Evolutionary conservation across 2,113 vertebrate species (phyloP), one percentile per base, ranked within the genome.

Genomic region (Ciconia boyciana): DNA sequence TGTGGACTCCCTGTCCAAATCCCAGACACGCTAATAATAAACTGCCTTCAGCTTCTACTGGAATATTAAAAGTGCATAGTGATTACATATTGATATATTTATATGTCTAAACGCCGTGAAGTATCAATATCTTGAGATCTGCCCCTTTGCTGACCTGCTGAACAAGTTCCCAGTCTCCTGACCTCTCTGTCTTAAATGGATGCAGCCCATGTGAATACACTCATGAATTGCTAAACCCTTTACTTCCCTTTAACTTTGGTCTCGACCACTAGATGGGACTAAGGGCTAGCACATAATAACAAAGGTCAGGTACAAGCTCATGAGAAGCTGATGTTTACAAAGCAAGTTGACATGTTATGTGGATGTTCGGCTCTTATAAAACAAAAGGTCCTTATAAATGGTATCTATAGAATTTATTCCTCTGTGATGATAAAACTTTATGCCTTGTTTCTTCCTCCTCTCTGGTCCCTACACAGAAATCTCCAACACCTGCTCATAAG

Each of bases 211-310:
- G 68, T 57, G 93, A 69, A 62, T 29, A 52, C 1, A 0, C 21
- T 39, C 62, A 51, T 26, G 60, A 78, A 44, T 6, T 71, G 68
- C 68, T 75, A 55, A 64, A 78, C 64, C 64, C n/a, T 95, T 46
- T 11, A 7, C 39, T 78, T 44, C n/a, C 68, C 77, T 93, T 77
- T 36, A 48, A 48, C 72, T 70, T 90, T 24, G 0, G 6, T 69
- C 58, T 95, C 48, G 2, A 31, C 92, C 94, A 58, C 88, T 92
- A 90, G 96, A 64, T 93, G 92, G 94, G 95, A 96, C 92, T 93
- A 64, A 18, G 92, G 88, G 76, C 90, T 65, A 79, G 78, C 68
- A 46, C 64, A 61, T 28, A 6, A 29, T 14, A 57, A 39, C 20
- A 17, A 28, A 80, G 92, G 71, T 91, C 93, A 86, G 88, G 34